Percentiles rank a stretch among this genome's conserved stretches.
phyloP scores from a whole-genome alignment of 2,888 invertebrate species.

The Acrobasis consociella region DNA sequence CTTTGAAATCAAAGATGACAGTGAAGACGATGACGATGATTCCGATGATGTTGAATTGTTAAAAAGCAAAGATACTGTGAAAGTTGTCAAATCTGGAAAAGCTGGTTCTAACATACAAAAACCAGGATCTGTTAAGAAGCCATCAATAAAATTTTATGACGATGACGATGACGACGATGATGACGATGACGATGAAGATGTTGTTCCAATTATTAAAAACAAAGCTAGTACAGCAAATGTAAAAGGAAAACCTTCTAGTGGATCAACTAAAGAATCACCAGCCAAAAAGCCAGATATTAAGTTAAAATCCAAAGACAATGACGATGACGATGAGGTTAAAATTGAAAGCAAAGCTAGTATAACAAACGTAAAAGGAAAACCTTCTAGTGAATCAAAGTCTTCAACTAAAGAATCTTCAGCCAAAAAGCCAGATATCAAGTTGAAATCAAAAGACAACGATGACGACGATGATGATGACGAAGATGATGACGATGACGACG shows the following conservation, averaged over 20 bases:
- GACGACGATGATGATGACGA: conserved; percentile 33
- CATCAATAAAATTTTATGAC: not conserved
- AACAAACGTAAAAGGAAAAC: conserved; percentile 25
- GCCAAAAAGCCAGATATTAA: conserved; percentile 16
- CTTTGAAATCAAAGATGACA: conserved; percentile 47
- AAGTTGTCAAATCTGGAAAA: conserved; percentile 34
- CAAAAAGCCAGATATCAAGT: conserved; percentile 14
- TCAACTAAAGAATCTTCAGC: conserved; percentile 7
- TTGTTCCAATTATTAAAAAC: conserved; percentile 22
- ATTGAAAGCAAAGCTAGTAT: not conserved
- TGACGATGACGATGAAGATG: conserved; percentile 33
- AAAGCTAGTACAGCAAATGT: conserved; percentile 17
- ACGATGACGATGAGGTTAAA: conserved; percentile 28
- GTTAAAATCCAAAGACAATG: not conserved
- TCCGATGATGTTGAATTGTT: conserved; percentile 41
- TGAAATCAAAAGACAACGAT: conserved; percentile 13
- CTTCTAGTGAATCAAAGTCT: conserved; percentile 21
- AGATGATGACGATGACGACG: conserved; percentile 34
- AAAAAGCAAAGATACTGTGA: conserved; percentile 37
- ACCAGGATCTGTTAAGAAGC: conserved; percentile 21
- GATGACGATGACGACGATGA: conserved; percentile 32
- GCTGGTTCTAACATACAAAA: conserved; percentile 27
- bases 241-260: conserved; percentile 23
- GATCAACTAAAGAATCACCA: conserved; percentile 7
- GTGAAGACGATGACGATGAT: conserved; percentile 51